phyloP scores from a whole-genome alignment of 2,797 vertebrate genomes.

The Phaenicophaeus curvirostris region DNA sequence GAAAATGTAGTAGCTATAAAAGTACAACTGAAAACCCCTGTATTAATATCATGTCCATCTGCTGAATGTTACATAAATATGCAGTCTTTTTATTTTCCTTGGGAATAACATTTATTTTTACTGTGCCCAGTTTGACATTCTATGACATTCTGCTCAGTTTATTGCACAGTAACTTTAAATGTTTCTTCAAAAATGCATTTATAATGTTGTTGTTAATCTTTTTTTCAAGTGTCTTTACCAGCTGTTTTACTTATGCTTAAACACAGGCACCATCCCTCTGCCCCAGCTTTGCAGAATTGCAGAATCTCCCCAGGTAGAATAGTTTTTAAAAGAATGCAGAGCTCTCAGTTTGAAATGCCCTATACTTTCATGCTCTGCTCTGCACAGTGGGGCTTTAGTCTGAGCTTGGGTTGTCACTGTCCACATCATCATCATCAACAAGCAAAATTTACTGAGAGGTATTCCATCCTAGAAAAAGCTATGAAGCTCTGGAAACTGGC shows the following conservation, averaged over 20 bases:
- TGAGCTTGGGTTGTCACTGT: background rate
- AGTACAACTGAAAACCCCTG: constrained; percentile 94
- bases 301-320: constrained; percentile 61
- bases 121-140: constrained; percentile 86
- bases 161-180: constrained; percentile 82
- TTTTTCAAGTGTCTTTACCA: constrained; percentile 79
- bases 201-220: constrained; percentile 81
- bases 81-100: constrained; percentile 85
- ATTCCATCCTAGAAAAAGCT: constrained; percentile 37
- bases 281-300: constrained; percentile 55
- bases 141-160: constrained; percentile 83
- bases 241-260: constrained; percentile 78
- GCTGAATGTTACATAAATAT: constrained; percentile 89
- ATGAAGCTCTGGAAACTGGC: background rate
- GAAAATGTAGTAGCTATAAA: constrained; percentile 93
- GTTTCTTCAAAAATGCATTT: constrained; percentile 83
- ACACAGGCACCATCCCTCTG: constrained; percentile 33
- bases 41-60: constrained; percentile 98
- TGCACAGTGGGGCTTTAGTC: background rate
- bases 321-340: constrained; percentile 23
- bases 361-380: background rate
- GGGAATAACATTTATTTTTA: constrained; percentile 85
- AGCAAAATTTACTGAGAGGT: background rate
- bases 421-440: background rate
- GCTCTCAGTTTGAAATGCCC: background rate